A percentile compares a stretch with the other conserved stretches of the same genome.
phyloP scores from a whole-genome alignment of 2,797 vertebrate genomes.

The Kryptolebias ocellatus region DNA sequence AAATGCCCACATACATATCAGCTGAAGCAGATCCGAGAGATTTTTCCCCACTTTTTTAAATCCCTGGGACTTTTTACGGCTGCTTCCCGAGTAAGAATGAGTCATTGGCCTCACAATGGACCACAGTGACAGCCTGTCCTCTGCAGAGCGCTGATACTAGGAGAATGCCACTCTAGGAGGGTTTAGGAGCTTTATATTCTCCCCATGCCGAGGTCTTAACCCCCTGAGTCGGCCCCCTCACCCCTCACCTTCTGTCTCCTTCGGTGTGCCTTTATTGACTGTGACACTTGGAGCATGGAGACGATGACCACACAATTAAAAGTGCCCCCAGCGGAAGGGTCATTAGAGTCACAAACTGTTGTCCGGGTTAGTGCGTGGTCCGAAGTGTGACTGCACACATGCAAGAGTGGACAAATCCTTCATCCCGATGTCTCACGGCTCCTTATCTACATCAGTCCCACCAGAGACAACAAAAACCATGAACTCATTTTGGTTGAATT shows the following conservation, averaged over 20 bases:
- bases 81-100: constrained; percentile 64
- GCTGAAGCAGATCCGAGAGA: constrained; percentile 52
- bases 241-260: constrained; percentile 73
- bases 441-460: constrained; percentile 62
- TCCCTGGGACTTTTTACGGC: constrained; percentile 62
- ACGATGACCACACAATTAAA: constrained; percentile 80
- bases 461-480: constrained; percentile 32
- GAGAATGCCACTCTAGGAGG: constrained; percentile 67
- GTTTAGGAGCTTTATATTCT: constrained; percentile 70
- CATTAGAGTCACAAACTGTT: constrained; percentile 63
- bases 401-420: constrained; percentile 8
- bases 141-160: constrained; percentile 57
- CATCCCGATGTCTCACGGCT: constrained; percentile 1
- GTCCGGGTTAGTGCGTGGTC: constrained; percentile 14
- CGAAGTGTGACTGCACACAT: constrained; percentile 47
- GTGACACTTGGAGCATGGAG: constrained; percentile 79
- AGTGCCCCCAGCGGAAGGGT: constrained; percentile 65
- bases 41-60: constrained; percentile 52
- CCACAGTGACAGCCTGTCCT: constrained; percentile 70
- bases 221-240: constrained; percentile 65
- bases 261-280: constrained; percentile 85
- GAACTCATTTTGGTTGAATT: constrained; percentile 45
- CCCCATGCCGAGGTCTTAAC: constrained; percentile 67
- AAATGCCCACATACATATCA: constrained; percentile 40
- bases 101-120: constrained; percentile 73